Evolutionary conservation across 2,888 invertebrate species (phyloP), one percentile per base, ranked within the genome.

Genomic region (Xylocampa areola): DNA sequence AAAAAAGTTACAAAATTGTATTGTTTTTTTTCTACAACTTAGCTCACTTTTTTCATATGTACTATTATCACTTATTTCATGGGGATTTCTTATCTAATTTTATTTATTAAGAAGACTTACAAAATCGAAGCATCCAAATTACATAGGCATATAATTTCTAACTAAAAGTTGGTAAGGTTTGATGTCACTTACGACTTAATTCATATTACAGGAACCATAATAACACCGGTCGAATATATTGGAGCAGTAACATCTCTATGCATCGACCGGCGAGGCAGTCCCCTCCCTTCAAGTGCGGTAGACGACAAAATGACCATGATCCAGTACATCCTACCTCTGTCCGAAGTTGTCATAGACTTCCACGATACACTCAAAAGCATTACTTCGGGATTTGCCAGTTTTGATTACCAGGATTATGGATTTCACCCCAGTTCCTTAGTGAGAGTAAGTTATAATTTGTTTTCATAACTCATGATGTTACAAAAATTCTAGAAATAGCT

Each of bases 361-460:
- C 98, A 98, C 82, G 99, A 99, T 84, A 95, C 95, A 2, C 91
- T 99, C 1, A 99, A 99, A 89, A 96, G 97, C 10, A 78, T 98
- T 13, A 97, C 97, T 2, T 98, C 98, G 0, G 99, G 99, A 23
- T 99, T 98, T 91, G 99, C 98, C 0, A 98, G 98, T 84, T 98
- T 98, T 84, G 98, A 98, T 88, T 98, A 98, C 82, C 98, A 98
- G 87, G 97, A 98, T 82, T 89, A 95, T 78, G 99, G 98, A 1
- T 99, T 97, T 87, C 95, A 97, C 81, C 83, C 85, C 63, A 96
- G 98, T 61, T 93, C 96, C 57, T 93, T 99, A 76, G 96, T 97
- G 0, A 97, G 97, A 88, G 96, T 98, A 87, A 92, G 8, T 37
- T 8, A 4, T 4, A 29, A 4, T 11, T 17, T 27, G 8, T 10